Evolutionary conservation across 2,113 vertebrate genomes (phyloP), one percentile per base, ranked within the genome.

Genomic region (Marmota flaviventris): DNA sequence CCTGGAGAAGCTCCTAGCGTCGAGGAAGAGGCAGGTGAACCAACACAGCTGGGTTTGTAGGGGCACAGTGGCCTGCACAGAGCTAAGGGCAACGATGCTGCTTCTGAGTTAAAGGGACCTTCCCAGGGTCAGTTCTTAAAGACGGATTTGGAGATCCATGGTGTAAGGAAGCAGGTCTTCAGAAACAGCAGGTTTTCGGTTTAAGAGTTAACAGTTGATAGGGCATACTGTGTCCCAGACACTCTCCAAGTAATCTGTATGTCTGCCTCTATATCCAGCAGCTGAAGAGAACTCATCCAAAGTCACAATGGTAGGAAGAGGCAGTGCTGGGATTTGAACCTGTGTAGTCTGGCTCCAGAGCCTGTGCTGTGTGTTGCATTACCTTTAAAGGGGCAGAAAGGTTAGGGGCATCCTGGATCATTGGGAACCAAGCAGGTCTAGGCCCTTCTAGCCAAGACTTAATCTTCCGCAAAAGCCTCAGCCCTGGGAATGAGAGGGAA

Each of bases 51-150:
- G 5, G 37, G 12, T 45, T n/a, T 82, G 24, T 10, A 37, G 18
- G 29, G 34, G 22, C 2, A 9, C 42, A 5, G 16, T 10, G 17
- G 0, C 1, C 16, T 17, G 5, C 53, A 27, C 25, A 4, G 65
- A 39, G 25, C 25, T 37, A 56, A 91, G 24, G 13, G 39, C 12
- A 9, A 11, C 29, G 39, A 13, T 1, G 11, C 7, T 32, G 34
- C 25, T 27, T 37, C 3, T 39, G 17, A 25, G 45, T 39, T 5
- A 53, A 8, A 11, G 34, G n/a, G 5, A 8, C 32, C 85, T 81
- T 42, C 45, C 32, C 5, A 63, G 24, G 34, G 58, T 3, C 2
- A 70, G 24, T 51, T 67, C 34, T 61, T 34, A 45, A 58, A 77
- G 81, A 8, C 7, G 32, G 42, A 32, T 48, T 86, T 32, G 20